Base-by-base conservation (phyloP, 2,113 vertebrate species). In the Coryphaenoides rupestris region DNA sequence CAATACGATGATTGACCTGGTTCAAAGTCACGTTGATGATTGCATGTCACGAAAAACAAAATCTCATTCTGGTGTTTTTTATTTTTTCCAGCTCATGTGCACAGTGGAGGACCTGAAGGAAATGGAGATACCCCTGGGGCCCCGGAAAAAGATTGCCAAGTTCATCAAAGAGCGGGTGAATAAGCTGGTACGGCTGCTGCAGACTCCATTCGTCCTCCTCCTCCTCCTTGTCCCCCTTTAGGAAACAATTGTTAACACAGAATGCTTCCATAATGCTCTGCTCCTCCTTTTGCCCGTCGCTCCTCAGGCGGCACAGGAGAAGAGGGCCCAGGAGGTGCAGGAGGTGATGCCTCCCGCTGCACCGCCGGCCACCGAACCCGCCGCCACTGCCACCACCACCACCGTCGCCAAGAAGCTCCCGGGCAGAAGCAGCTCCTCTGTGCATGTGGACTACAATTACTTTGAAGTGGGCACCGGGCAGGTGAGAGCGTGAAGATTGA, bases 81-180 rank as follows among this genome's bases (percentile, higher is more conserved):
- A 40, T 40, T 40, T 1, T 56, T n/a, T 82, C 72, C 60, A 98
- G 97, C 90, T 98, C 15, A 94, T 99, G 95, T 99, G 97, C 81
- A 99, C 96, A 5, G 63, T 95, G 2, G 95, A 98, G 75, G 97
- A 99, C 84, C 74, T 99, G 85, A 99, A 99, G 73, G 97, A 99
- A 82, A 98, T 99, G 96, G 94, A 92, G 2, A 95, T 99, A 85
- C 97, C 97, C 13, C 92, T 99, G 66, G 97, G 97, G 58, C 97
- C 97, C 69, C 89, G 97, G 67, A 98, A 99, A 81, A 99, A 99
- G 88, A 93, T 99, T 3, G 85, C 92, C 60, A 98, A 96, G 70
- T 99, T 95, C 83, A 93, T 99, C n/a, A 94, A 94, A 77, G 95
- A 96, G 46, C 88, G 91, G 82, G 89, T 93, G 68, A 86, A 72